Conservation (phyloP, 1,140 invertebrate genomes). For the Aphaenogaster ashmeadi region DNA sequence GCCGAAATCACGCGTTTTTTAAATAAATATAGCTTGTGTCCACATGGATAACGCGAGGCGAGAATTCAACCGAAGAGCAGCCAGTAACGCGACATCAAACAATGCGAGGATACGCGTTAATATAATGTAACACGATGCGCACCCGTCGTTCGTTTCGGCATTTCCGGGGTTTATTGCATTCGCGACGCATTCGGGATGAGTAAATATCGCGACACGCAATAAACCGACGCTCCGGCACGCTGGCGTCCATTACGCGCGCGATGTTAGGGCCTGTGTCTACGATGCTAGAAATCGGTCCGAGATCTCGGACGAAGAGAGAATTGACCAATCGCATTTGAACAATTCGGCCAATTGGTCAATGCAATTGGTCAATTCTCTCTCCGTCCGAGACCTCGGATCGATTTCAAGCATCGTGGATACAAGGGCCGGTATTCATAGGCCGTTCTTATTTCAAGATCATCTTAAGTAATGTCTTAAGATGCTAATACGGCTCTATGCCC, state of each 20-base stretch:
- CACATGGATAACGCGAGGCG: background rate
- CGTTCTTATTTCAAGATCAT: no score
- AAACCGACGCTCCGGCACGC: background rate
- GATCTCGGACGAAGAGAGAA: no score
- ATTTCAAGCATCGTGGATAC: no score
- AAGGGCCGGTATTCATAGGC: no score
- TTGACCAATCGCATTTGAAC: no score
- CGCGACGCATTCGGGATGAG: background rate
- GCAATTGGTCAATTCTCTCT: no score
- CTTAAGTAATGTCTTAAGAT: no score
- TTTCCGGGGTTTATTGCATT: conserved; percentile 19
- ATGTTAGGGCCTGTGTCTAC: background rate
- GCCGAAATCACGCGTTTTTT: background rate
- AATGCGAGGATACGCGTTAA: conserved; percentile 10
- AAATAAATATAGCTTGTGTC: background rate
- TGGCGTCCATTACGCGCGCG: background rate
- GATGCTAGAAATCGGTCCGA: no score
- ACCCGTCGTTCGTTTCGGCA: background rate
- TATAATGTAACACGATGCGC: conserved; percentile 5
- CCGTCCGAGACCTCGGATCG: no score
- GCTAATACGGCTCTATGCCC: no score
- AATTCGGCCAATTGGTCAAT: no score
- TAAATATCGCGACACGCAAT: conserved; percentile 19
- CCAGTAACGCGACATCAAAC: conserved; percentile 1
- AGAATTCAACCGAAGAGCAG: background rate